These are phyloP conservation scores for Hyalella azteca DNA, from an alignment of 2,888 invertebrate genomes.

Conservation along the genomic window DNA sequence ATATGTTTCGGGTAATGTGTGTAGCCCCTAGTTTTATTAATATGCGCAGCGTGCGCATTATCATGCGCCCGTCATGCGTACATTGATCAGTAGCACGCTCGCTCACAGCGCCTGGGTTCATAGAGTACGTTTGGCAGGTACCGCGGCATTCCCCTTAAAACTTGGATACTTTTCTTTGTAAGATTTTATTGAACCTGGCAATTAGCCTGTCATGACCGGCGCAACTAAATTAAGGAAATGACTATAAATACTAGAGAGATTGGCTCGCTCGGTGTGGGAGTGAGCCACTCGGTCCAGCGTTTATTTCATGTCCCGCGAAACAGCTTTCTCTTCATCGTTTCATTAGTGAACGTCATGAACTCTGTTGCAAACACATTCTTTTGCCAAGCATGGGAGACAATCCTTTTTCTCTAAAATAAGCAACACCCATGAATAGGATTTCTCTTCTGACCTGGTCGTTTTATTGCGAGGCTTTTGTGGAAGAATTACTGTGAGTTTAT, in stretches of 20 bases:
- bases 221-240: conserved; percentile 22
- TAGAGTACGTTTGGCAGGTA: background rate
- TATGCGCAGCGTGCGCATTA: too few species aligned
- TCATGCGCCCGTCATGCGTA: too few species aligned
- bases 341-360: conserved; percentile 18
- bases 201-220: conserved; percentile 25
- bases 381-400: background rate
- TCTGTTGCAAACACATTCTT: background rate
- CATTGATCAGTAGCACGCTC: too few species aligned
- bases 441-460: background rate
- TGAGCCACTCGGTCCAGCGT: background rate
- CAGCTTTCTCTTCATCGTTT: conserved; percentile 33
- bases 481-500: background rate
- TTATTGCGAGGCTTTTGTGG: background rate
- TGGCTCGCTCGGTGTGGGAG: conserved; percentile 16
- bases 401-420: background rate
- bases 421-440: conserved; percentile 13
- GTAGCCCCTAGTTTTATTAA: too few species aligned
- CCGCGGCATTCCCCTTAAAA: background rate
- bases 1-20: too few species aligned
- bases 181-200: conserved; percentile 29
- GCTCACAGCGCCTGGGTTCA: conserved; percentile 9
- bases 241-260: conserved; percentile 34
- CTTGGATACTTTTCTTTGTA: conserved; percentile 6
- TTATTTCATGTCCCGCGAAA: conserved; percentile 3